Base-by-base conservation (phyloP, 37 sponge, comb jelly and placozoan species). In the Beroe forskalii region DNA sequence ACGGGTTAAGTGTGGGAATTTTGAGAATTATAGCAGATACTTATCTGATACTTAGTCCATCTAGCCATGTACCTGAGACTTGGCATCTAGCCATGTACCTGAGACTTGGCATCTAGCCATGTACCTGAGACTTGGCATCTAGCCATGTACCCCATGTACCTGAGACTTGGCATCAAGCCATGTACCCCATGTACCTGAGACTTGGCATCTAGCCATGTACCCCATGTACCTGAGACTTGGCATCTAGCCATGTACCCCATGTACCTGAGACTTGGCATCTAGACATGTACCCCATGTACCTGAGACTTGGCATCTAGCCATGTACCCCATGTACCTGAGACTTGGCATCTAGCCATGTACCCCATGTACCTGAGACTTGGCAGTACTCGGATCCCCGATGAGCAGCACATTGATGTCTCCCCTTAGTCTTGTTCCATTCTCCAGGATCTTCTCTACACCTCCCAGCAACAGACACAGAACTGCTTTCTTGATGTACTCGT, bases 291-390 rank as follows among this genome's bases (percentile, higher is more conserved):
- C 17, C 17, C 17, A 55, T 17, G 17, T 55, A 55, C 60, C 60
- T 55, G 60, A 55, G 60, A 55, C 60, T 55, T 55, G 60, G 17
- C 60, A 55, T n/a, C n/a, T n/a, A n/a, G n/a, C n/a, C n/a, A n/a
- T n/a, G n/a, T n/a, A n/a, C n/a, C n/a, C n/a, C n/a, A n/a, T n/a
- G n/a, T 55, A 55, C 60, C 60, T 55, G 60, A 55, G 60, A 55
- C 60, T 55, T 55, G 60, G 4, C 66, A 63, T 55, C 9, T n/a
- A n/a, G n/a, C n/a, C n/a, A n/a, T n/a, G n/a, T n/a, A n/a, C n/a
- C n/a, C n/a, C n/a, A n/a, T n/a, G n/a, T 92, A 97, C 93, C 93
- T 97, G 97, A 3, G 97, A 97, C 92, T 97, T 97, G 62, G 97
- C 97, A 27, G 97, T 97, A 24, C 96, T 95, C 25, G 97, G 97